These are phyloP conservation scores for Agrochola lota DNA, from an alignment of 2,888 invertebrate genomes.

Conservation along the genomic window DNA sequence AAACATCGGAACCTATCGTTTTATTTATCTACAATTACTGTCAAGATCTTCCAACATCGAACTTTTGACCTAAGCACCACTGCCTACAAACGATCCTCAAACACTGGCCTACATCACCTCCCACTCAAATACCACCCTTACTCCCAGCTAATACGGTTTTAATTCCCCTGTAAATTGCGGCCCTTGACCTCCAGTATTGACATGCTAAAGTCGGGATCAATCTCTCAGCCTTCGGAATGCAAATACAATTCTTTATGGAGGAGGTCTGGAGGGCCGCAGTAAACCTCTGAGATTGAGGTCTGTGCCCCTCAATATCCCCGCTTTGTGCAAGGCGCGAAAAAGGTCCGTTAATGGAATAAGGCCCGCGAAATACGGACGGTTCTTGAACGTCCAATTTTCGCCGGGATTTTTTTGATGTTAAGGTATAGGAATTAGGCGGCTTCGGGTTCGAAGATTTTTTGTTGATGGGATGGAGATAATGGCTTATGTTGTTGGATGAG, in stretches of 20 bases:
- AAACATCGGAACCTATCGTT: neutral
- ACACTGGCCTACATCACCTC: constrained; percentile 22
- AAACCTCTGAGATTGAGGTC: constrained; percentile 81
- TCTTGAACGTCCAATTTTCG: constrained; percentile 63
- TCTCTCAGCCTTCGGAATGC: constrained; percentile 80
- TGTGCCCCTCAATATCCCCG: constrained; percentile 79
- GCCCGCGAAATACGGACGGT: constrained; percentile 65
- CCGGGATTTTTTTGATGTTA: constrained; percentile 63
- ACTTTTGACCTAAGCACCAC: constrained; percentile 46
- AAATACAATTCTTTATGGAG: constrained; percentile 85
- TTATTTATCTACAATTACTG: constrained; percentile 45
- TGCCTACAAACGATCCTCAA: constrained; percentile 47
- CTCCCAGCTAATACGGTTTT: constrained; percentile 49
- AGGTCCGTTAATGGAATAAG: constrained; percentile 87
- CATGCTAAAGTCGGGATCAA: constrained; percentile 83
- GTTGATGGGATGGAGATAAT: constrained; percentile 50
- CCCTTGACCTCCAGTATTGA: constrained; percentile 81
- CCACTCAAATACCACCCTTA: constrained; percentile 44
- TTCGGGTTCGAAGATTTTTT: constrained; percentile 47
- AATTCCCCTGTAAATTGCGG: constrained; percentile 31
- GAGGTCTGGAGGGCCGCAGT: constrained; percentile 73
- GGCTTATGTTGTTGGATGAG: constrained; percentile 43
- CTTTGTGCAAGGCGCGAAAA: constrained; percentile 82
- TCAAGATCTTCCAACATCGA: constrained; percentile 42
- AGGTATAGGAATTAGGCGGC: constrained; percentile 63